Evolutionary conservation across 2,888 invertebrate genomes (phyloP), one percentile per base, ranked within the genome.

Genomic region (Eupithecia pulchellata): DNA sequence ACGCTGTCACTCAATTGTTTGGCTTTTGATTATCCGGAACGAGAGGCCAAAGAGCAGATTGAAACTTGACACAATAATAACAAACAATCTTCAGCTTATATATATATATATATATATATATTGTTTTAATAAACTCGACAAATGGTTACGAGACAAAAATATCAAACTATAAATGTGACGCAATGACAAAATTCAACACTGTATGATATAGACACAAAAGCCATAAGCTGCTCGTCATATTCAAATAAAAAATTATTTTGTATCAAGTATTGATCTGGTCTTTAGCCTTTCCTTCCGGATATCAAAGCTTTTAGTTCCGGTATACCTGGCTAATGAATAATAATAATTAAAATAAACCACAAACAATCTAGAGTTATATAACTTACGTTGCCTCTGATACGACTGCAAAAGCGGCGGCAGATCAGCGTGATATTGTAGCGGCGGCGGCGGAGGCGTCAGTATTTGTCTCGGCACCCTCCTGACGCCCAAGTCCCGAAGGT

Each of bases 401-500:
- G 85, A 86, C 66, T 84, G 86, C 32, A 82, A 83, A 77, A 86
- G 6, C 57, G 57, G 57, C 0, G 86, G 89, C 76, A 90, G 92
- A 47, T 89, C 86, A 67, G 90, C 85, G n/a, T 83, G 79, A 75
- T 91, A 91, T 17, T 88, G 73, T 52, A 85, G 68, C 17, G 79
- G 83, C 39, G 82, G 86, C 55, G 87, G 88, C 66, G 91, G 91
- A 6, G 88, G 89, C 1, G 85, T 75, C 39, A 91, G 84, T 1
- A 89, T 89, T 81, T 91, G 92, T 29, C 93, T 75, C 0, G 92
- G 91, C n/a, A 91, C 89, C 9, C 92, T 77, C 2, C 90, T 81
- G 73, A 90, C 80, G 77, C 85, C 84, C 69, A 92, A 62, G 1
- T 91, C 91, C 27, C 90, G 90, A 57, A 95, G 87, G 80, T 95